These are phyloP conservation scores for Lepidurus apus DNA, from an alignment of 1,140 invertebrate genomes.

Conservation along the genomic window DNA sequence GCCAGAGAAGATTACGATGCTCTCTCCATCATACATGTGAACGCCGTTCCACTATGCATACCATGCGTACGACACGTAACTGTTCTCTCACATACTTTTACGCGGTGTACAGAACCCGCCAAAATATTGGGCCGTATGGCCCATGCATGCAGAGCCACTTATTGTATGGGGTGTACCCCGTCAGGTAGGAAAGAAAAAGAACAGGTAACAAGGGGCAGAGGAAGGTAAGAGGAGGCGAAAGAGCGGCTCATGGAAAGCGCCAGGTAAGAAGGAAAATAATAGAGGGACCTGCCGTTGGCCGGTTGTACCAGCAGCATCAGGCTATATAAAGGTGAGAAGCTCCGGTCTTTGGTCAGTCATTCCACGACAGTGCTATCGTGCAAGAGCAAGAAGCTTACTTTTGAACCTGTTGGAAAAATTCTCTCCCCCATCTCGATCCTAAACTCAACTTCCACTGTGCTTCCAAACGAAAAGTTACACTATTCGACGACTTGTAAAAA, in stretches of 20 bases:
- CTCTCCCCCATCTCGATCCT: not conserved
- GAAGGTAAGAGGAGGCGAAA: not conserved
- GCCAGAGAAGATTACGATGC: not conserved
- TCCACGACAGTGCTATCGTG: not conserved
- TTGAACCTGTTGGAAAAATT: not conserved
- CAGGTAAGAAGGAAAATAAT: not conserved
- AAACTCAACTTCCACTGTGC: too few species aligned
- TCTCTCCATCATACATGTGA: not conserved
- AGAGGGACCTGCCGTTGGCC: not conserved
- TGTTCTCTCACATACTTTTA: not conserved
- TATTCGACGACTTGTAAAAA: too few species aligned
- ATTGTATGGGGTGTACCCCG: not conserved
- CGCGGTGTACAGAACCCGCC: not conserved
- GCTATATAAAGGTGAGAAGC: constrained; percentile 19
- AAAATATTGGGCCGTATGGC: not conserved
- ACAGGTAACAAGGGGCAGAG: not conserved
- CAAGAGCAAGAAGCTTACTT: not conserved
- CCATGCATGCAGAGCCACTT: not conserved
- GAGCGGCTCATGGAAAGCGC: not conserved
- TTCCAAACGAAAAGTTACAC: too few species aligned
- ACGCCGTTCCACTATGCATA: not conserved
- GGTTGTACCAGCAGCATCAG: constrained; percentile 16
- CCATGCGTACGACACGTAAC: not conserved
- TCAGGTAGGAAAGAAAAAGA: constrained; percentile 7
- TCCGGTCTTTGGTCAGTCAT: constrained; percentile 14